These are phyloP conservation scores for Maconellicoccus hirsutus DNA, from an alignment of 1,140 invertebrate genomes.

Conservation along the genomic window DNA sequence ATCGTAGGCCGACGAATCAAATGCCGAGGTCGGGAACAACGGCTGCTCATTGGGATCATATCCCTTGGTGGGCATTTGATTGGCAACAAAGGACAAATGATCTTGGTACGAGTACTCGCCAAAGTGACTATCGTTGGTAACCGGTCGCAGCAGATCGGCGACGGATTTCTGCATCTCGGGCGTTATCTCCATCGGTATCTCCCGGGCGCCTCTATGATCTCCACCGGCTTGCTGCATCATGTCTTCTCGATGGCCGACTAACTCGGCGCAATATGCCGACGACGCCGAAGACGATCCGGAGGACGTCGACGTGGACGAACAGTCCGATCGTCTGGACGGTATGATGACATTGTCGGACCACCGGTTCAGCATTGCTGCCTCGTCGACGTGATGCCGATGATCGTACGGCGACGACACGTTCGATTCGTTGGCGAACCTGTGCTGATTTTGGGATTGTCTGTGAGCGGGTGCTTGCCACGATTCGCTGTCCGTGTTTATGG, in stretches of 20 bases:
- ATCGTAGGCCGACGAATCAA: neutral
- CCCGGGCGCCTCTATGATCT: too few species aligned
- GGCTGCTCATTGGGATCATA: neutral
- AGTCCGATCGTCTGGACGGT: slow-evolving; percentile 35
- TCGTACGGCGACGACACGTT: slow-evolving; percentile 51
- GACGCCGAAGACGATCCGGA: slow-evolving; percentile 38
- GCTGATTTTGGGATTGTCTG: too few species aligned
- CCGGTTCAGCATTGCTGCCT: slow-evolving; percentile 41
- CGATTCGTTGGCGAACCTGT: too few species aligned
- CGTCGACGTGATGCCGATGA: slow-evolving; percentile 44
- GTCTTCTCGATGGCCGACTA: too few species aligned
- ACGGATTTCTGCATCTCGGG: neutral
- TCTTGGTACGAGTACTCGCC: neutral
- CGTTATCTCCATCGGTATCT: neutral
- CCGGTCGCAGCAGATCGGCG: neutral
- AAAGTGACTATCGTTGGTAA: neutral
- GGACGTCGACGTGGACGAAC: slow-evolving; percentile 31
- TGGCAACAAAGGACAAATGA: neutral
- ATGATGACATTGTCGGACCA: slow-evolving; percentile 60
- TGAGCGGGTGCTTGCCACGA: neutral
- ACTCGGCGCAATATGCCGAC: neutral
- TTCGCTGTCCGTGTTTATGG: neutral
- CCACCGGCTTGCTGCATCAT: too few species aligned
- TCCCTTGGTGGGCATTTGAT: neutral
- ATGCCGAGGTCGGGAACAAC: neutral